Conservation (phyloP, 2,113 vertebrate species). For the Porphyrio hochstetteri region DNA sequence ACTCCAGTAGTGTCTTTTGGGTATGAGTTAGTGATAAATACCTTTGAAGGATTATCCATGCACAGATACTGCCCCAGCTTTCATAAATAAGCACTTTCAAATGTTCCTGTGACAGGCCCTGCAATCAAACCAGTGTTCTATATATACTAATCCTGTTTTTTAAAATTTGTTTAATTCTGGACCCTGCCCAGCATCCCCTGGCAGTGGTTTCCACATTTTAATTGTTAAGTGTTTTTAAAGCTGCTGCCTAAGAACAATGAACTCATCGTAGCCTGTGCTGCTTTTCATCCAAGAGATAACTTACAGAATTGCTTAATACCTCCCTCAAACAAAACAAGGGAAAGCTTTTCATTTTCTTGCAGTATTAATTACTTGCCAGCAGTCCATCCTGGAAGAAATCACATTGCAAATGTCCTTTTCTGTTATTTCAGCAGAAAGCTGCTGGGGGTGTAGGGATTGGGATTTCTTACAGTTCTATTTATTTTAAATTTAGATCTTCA, state of each 20-base stretch:
- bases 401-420: background rate
- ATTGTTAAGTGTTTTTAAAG: background rate
- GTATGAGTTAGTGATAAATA: background rate
- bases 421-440: background rate
- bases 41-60: background rate
- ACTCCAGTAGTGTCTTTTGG: background rate
- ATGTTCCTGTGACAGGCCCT: background rate
- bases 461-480: background rate
- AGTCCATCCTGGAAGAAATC: background rate
- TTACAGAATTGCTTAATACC: background rate
- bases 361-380: background rate
- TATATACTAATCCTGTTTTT: background rate
- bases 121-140: background rate
- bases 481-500: constrained; percentile 75
- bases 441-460: background rate
- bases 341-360: background rate
- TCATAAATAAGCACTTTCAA: background rate
- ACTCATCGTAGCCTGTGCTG: background rate
- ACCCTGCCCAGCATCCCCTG: background rate
- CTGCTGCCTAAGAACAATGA: background rate
- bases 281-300: background rate
- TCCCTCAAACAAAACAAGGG: background rate
- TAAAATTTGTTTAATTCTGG: background rate
- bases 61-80: background rate
- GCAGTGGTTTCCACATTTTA: background rate